Conservation (phyloP, 2,797 vertebrate genomes). For the Leuciscus waleckii region DNA sequence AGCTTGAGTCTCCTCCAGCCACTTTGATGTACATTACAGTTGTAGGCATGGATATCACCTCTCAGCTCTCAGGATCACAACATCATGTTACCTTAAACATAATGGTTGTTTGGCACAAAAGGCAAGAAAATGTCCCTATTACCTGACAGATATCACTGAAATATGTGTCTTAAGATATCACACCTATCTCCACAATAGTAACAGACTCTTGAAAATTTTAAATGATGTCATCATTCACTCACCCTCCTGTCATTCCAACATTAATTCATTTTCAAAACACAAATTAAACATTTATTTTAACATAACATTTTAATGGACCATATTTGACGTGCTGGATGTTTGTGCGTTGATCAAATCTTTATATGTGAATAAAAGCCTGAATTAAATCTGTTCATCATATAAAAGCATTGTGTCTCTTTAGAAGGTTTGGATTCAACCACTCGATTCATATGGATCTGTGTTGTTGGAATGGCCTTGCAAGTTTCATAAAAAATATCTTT, state of each 20-base stretch:
- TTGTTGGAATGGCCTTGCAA: neutral
- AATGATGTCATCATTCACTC: neutral
- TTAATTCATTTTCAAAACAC: neutral
- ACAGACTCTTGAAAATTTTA: neutral
- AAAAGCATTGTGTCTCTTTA: neutral
- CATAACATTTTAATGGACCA: neutral
- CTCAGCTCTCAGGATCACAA: neutral
- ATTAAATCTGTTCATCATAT: neutral
- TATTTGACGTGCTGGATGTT: neutral
- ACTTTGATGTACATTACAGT: conserved; percentile 14
- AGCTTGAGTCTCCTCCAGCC: conserved; percentile 25
- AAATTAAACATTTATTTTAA: neutral
- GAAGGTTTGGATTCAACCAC: neutral
- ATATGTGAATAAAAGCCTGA: neutral
- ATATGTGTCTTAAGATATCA: neutral
- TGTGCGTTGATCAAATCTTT: neutral
- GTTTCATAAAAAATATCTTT: neutral
- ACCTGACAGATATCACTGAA: neutral
- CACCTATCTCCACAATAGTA: neutral
- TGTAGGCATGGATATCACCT: conserved; percentile 17
- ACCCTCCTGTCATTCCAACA: neutral
- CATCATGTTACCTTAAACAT: neutral
- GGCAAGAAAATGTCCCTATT: neutral
- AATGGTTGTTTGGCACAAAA: neutral
- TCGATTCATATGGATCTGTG: neutral